Evolutionary conservation across 1,140 invertebrate species (phyloP), one percentile per base, ranked within the genome.

Genomic region (Formica exsecta): DNA sequence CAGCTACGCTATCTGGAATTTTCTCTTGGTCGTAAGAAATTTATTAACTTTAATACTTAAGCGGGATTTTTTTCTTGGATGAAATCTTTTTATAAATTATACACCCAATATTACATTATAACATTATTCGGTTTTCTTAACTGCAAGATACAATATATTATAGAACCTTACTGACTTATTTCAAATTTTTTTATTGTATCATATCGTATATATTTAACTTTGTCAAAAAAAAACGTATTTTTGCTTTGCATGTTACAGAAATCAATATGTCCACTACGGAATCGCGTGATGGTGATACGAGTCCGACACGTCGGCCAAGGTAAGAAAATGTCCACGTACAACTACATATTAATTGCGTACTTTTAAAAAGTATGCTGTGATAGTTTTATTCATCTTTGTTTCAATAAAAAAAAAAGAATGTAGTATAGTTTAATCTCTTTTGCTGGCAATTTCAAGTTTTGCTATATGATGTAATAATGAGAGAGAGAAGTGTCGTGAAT

Each of bases 271-370:
- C 93, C n/a, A 83, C 88, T 86, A 86, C 71, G 79, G 91, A 92
- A 73, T 77, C 81, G 81, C 80, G 89, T 85, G 90, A 86, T 73
- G 86, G 65, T 70, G 92, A 94, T 71, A 89, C 90, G 11, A 93
- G 91, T 87, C 91, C 92, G 41, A 93, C 89, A 68, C 88, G 90
- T 88, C 92, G 91, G 44, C 92, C 92, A 70, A 93, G 93, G 93
- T 94, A 92, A 93, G 74, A 88, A 48, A 79, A 81, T 65, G 54
- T 70, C 48, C 25, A 85, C 41, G 85, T 41, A 62, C 64, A 59
- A 32, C n/a, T 85, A 29, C n/a, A 44, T n/a, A 66, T 25, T 3
- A 19, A 57, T 59, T 57, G 13, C 9, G 2, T 8, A 41, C 16
- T 44, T 57, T n/a, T 11, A 16, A 73, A 61, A 73, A 44, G 5